Base-by-base conservation (phyloP, 2,113 vertebrate genomes). In the Megalops atlanticus region DNA sequence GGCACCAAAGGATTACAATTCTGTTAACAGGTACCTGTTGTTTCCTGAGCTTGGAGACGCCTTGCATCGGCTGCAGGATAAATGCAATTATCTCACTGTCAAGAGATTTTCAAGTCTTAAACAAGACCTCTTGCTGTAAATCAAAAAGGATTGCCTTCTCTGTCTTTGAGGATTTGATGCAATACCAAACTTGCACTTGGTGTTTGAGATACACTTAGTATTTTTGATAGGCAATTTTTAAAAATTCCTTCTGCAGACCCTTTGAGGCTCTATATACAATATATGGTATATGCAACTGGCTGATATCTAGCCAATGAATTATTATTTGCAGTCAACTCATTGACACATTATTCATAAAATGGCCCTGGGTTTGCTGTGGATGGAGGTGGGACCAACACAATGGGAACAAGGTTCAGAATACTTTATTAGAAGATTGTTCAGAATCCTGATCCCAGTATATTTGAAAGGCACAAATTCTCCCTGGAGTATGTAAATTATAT, bases 81-180 rank as follows among this genome's bases (percentile, higher is more conserved):
- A 49, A 78, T 81, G 8, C 40, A 43, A 47, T 75, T 78, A 40
- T 71, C 27, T 16, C 41, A 79, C 64, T 12, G 71, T 74, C 36
- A 49, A 38, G 71, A 39, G 38, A 15, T 33, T 40, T 45, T 72
- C 39, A 68, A 54, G 10, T 21, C 24, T 38, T 74, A 58, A 1
- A n/a, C 12, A 38, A 31, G 35, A n/a, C 24, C 52, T 76, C 27
- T 31, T 35, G 47, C 40, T 52, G 41, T 38, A 76, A 58, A 39
- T 47, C 54, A 69, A 41, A 35, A 47, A 27, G 58, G 18, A 58
- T 11, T 24, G 21, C 43, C n/a, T n/a, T 43, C 47, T 35, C 27
- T 54, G 1, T 76, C 36, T 76, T 49, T n/a, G 14, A 33, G 43
- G 64, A 76, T 16, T 40, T 2, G 35, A 39, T 45, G 40, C 40